A percentile compares a stretch with the other conserved stretches of the same genome.
Evolutionary conservation across 2,797 vertebrate species (phyloP).

Genomic region (Leptoclinus maculatus): DNA sequence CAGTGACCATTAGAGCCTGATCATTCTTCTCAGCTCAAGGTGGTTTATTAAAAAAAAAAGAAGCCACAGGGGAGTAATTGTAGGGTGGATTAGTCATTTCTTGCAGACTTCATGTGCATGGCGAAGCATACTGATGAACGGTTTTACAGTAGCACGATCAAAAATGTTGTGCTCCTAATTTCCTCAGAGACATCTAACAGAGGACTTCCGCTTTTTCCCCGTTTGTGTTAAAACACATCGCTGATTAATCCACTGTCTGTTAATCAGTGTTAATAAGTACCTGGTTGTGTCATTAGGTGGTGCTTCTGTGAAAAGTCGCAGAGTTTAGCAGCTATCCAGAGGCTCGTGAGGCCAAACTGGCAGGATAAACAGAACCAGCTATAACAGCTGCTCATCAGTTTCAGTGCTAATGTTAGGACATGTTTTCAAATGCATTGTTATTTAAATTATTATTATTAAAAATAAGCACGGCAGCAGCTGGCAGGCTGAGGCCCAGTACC

Average conservation of each 20-base stretch:
- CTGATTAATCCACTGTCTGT: background rate
- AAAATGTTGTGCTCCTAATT: background rate
- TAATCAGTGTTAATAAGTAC: background rate
- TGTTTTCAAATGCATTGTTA: too few species aligned
- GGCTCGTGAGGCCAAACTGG: background rate
- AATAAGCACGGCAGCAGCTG: background rate
- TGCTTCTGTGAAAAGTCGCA: background rate
- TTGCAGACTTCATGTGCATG: constrained; percentile 1
- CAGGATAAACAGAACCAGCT: background rate
- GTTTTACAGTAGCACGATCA: background rate
- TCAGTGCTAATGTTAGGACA: background rate
- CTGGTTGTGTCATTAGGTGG: background rate
- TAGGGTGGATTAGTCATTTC: constrained; percentile 31
- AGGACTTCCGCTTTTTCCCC: background rate
- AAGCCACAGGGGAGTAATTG: constrained; percentile 15
- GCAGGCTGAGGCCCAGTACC: background rate
- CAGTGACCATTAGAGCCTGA: constrained; percentile 34
- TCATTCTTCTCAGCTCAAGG: constrained; percentile 26
- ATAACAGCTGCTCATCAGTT: background rate
- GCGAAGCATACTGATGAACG: constrained; percentile 27
- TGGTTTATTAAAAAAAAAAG: constrained; percentile 26
- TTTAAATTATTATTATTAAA: too few species aligned
- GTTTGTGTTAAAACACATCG: background rate
- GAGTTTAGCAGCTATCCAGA: background rate
- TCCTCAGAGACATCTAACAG: background rate